Conservation (phyloP, 1,140 invertebrate species). For the Phenacoccus solenopsis region DNA sequence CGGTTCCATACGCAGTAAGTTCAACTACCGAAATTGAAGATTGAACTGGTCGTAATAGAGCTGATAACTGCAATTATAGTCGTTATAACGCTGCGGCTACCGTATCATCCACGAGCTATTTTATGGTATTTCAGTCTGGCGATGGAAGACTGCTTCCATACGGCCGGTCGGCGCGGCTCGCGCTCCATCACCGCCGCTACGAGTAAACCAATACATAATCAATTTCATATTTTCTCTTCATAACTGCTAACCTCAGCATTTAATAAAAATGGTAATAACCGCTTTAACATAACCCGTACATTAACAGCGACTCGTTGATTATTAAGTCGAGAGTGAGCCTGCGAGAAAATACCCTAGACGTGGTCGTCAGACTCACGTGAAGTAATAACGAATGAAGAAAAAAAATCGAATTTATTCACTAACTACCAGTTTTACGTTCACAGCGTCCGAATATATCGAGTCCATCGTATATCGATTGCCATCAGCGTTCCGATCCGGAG, state of each 20-base stretch:
- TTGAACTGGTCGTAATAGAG: neutral
- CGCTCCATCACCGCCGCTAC: no score
- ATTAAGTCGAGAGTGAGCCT: no score
- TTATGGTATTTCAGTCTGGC: no score
- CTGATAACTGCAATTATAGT: conserved; percentile 2
- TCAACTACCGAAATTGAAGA: neutral
- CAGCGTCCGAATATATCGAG: neutral
- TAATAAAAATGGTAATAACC: neutral
- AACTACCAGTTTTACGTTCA: neutral
- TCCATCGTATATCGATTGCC: neutral
- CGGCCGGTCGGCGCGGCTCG: no score
- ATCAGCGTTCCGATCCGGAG: neutral
- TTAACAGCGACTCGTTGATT: neutral
- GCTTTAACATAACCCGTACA: neutral
- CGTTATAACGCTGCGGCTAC: neutral
- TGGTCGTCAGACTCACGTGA: neutral
- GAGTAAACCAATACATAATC: neutral
- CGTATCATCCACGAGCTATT: neutral
- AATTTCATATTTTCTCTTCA: neutral
- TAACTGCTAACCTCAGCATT: neutral
- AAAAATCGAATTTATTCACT: neutral
- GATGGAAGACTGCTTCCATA: no score
- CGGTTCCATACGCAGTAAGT: neutral
- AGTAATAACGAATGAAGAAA: neutral
- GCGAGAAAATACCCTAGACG: no score